These are phyloP conservation scores for Salmo trutta DNA, from an alignment of 2,797 vertebrate species.

Conservation along the genomic window DNA sequence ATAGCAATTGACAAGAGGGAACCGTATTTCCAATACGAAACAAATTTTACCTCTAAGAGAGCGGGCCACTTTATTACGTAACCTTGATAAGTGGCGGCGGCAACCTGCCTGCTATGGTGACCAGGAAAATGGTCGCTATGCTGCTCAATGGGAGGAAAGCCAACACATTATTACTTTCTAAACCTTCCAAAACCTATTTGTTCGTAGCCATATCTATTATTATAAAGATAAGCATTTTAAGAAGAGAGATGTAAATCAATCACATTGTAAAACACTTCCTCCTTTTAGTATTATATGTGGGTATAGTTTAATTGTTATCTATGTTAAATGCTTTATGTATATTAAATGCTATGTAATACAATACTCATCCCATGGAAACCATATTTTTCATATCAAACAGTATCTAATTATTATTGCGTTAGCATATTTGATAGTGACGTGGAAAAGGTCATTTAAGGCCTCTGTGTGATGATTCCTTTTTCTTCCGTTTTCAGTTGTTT, in stretches of 20 bases:
- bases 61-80: conserved; percentile 8
- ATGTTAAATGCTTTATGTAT: background rate
- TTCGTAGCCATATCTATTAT: background rate
- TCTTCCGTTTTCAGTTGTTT: background rate
- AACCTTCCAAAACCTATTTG: background rate
- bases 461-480: too few species aligned
- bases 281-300: background rate
- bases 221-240: background rate
- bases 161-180: background rate
- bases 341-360: background rate
- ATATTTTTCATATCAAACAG: background rate
- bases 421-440: too few species aligned
- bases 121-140: background rate
- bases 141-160: background rate
- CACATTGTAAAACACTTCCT: background rate
- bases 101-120: too few species aligned
- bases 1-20: too few species aligned
- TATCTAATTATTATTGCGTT: background rate
- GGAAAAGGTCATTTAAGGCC: too few species aligned
- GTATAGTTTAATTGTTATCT: background rate
- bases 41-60: background rate
- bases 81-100: background rate
- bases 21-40: too few species aligned
- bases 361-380: background rate
- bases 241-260: background rate